Percentiles rank a stretch among this genome's conserved stretches.
phyloP scores from a whole-genome alignment of 2,113 vertebrate species.

The Papio anubis region DNA sequence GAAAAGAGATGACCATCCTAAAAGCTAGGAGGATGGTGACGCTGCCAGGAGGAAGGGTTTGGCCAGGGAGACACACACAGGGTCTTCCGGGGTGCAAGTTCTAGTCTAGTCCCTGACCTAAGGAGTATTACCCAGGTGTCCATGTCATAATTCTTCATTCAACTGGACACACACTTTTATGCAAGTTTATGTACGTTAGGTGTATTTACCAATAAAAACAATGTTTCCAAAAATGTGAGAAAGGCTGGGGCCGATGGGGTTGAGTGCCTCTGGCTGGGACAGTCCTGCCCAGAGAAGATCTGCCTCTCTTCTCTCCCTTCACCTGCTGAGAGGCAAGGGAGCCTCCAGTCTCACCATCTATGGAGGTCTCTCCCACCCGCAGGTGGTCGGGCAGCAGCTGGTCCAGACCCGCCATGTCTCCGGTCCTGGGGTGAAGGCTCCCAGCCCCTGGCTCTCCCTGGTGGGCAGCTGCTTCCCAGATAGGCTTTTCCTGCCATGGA shows the following conservation, averaged over 20 bases:
- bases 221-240: not conserved
- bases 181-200: not conserved
- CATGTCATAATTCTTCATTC: not conserved
- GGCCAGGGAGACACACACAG: too few species aligned
- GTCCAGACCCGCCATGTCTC: too few species aligned
- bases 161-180: not conserved
- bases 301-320: not conserved
- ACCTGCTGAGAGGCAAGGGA: not conserved
- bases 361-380: too few species aligned
- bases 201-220: not conserved
- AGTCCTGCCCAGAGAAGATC: not conserved
- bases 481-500: not conserved
- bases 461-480: not conserved
- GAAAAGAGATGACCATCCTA: not conserved
- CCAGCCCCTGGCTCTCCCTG: too few species aligned
- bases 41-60: not conserved
- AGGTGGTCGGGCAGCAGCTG: not conserved
- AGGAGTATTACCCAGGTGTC: not conserved
- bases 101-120: not conserved
- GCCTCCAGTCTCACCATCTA: not conserved
- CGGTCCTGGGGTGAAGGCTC: not conserved
- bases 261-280: not conserved
- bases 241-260: not conserved
- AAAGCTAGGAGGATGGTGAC: not conserved
- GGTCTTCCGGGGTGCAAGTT: not conserved